Base-by-base conservation (phyloP, 2,797 vertebrate genomes). In the Coracias cyanogaster region DNA sequence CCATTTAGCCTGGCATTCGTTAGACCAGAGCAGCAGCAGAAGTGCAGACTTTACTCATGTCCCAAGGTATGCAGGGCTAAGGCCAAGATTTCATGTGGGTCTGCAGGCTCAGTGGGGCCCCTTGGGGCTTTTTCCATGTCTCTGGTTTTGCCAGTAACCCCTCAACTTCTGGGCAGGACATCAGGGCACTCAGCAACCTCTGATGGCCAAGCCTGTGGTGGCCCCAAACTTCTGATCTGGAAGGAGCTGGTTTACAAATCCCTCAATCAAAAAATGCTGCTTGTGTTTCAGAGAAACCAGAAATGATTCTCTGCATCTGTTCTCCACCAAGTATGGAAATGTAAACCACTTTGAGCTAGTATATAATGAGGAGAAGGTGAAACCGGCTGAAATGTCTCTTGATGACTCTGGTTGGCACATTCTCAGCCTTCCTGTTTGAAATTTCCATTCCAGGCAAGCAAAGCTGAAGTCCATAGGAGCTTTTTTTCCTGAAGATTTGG, bases 31-130 rank as follows among this genome's bases (percentile, higher is more conserved):
- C 79, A 76, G 78, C 84, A 93, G 90, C 70, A 76, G 49, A 20
- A 73, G 29, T 52, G 25, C 65, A 96, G 96, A 96, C 91, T 39
- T 97, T 66, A 94, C 96, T 94, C 80, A 93, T 3, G 10, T 21
- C 67, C 82, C 15, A 0, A 95, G 96, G 89, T 64, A 96, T 95
- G 94, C 33, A 5, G 29, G 26, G 77, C 80, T 70, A 39, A 60
- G 70, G 93, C 96, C 95, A 97, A 92, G 77, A 94, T 94, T 96
- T 84, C 93, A 64, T 24, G 15, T 70, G 73, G 89, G 83, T 83
- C 76, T 35, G 9, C 55, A 12, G 78, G 62, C 88, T 51, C 73
- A 2, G 6, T 13, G 45, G 57, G 85, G 72, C 58, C 96, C 55
- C 39, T 46, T 43, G 45, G 85, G 73, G 74, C 80, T 60, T 71